A percentile compares a stretch with the other conserved stretches of the same genome.
These are phyloP conservation scores for Myocastor coypus DNA, from an alignment of 2,113 vertebrate genomes.

Conservation along the genomic window DNA sequence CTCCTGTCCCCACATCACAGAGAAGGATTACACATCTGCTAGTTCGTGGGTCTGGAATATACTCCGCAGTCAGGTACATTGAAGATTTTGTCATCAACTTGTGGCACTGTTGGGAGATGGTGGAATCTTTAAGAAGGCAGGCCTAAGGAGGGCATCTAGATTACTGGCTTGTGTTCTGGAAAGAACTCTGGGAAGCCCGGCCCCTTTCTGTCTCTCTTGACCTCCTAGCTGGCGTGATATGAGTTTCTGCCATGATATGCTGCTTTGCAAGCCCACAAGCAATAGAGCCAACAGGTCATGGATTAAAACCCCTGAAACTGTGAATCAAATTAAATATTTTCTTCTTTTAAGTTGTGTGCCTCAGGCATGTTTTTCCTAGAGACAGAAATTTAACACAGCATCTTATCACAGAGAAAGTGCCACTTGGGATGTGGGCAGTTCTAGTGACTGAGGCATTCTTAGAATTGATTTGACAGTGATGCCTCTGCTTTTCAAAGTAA, in stretches of 20 bases:
- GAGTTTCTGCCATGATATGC: not conserved
- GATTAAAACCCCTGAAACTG: not conserved
- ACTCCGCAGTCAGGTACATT: not conserved
- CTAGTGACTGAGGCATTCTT: not conserved
- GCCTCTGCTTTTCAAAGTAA: constrained; percentile 15
- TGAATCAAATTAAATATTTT: not conserved
- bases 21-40: not conserved
- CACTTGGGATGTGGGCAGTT: not conserved
- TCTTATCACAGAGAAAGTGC: not conserved
- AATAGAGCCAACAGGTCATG: not conserved
- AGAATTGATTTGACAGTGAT: not conserved
- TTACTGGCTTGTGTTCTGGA: not conserved
- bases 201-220: not conserved
- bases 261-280: not conserved
- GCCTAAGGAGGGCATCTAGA: not conserved
- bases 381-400: not conserved
- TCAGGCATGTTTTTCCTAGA: not conserved
- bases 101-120: not conserved
- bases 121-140: not conserved
- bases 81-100: not conserved
- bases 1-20: not conserved
- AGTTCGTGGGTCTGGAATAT: not conserved
- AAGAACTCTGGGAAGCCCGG: not conserved
- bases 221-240: not conserved
- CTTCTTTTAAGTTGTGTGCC: not conserved